Evolutionary conservation across 2,888 invertebrate genomes (phyloP), one percentile per base, ranked within the genome.

Genomic region (Sturmia bella): DNA sequence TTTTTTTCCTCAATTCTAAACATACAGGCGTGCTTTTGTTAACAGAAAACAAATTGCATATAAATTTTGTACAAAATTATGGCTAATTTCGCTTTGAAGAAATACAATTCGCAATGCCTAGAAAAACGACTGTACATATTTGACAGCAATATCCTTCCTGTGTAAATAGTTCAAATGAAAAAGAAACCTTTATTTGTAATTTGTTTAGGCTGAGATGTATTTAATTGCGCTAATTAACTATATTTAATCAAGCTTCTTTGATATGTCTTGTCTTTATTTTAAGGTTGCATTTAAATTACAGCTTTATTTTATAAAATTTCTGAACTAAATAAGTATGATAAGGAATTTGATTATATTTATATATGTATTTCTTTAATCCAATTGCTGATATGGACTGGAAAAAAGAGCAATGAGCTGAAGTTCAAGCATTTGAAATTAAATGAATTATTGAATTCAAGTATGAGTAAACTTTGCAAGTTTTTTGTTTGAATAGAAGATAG

Each of bases 191-290:
- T 45, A 74, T 70, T 69, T 70, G 66, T 74, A 74, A 82, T 82
- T 75, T 78, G 74, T 68, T 78, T 78, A 78, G 78, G 64, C 56
- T 78, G 70, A 78, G 82, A 78, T 75, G 37, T 72, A 72, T 59
- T 61, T 75, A 78, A 82, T 82, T 78, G 74, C 78, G 64, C 69
- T 82, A 78, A 78, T 78, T 82, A 78, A 78, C 75, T 82, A 75
- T 61, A 66, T 82, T 78, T 82, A 82, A 74, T 78, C 74, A 78
- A 78, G 59, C 64, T 45, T 66, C 59, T 66, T 82, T 81, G 56
- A 63, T 64, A 77, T 56, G 54, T 39, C 45, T 41, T 19, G 48
- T 39, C 32, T 32, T 32, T 32, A 32, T 32, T 32, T 32, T 3
- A 32, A 32, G 32, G 32, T 7, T 32, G 5, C 7, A 9, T 32